Evolutionary conservation across 2,113 vertebrate genomes (phyloP).

Genomic region (Oplegnathus fasciatus): DNA sequence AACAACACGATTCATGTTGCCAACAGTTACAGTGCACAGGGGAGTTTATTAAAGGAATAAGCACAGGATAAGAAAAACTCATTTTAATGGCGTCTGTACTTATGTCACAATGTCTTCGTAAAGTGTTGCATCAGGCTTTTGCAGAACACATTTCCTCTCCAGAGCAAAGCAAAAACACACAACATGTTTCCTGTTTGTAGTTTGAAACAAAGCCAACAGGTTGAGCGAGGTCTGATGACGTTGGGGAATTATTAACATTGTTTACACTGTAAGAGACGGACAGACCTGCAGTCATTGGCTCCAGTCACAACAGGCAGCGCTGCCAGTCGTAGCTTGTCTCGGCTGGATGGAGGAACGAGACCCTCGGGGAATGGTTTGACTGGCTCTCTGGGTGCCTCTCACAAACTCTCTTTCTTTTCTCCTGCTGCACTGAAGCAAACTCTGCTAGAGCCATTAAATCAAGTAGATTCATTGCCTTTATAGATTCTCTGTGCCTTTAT

Average conservation of each 20-base stretch:
- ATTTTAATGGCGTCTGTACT: background rate
- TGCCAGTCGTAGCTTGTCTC: conserved; percentile 43
- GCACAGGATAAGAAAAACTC: background rate
- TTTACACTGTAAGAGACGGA: conserved; percentile 58
- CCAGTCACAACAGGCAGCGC: conserved; percentile 46
- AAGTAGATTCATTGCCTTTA: background rate
- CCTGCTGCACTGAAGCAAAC: background rate
- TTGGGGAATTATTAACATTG: conserved; percentile 68
- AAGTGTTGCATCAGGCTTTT: conserved; percentile 7
- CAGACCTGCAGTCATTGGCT: conserved; percentile 29
- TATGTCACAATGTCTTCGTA: background rate
- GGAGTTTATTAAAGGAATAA: background rate
- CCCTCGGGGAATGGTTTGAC: conserved; percentile 15
- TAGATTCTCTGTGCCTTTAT: background rate
- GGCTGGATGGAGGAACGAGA: conserved; percentile 14
- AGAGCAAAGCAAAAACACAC: conserved; percentile 2
- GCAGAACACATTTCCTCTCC: conserved; percentile 9
- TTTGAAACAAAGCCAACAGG: conserved; percentile 51
- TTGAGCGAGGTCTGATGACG: conserved; percentile 37
- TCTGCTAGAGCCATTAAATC: background rate
- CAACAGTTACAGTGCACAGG: background rate
- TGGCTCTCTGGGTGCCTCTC: background rate
- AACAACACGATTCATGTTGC: background rate
- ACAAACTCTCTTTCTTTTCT: background rate
- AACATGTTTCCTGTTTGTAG: conserved; percentile 51